Evolutionary conservation across 2,113 vertebrate species (phyloP).

Genomic region (Nibea albiflora): DNA sequence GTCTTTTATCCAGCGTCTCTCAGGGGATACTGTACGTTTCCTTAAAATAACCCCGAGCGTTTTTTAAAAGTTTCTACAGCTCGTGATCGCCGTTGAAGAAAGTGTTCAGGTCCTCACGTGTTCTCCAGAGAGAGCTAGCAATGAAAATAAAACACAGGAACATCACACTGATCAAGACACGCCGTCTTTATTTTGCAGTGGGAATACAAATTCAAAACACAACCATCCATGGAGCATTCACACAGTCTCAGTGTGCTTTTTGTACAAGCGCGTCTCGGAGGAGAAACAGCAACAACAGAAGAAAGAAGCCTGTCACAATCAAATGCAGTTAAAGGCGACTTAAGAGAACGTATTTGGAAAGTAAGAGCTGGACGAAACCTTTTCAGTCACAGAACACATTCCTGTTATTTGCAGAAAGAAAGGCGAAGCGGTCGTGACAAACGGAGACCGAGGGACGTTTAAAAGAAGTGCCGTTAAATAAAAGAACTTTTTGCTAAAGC

Average conservation of each 20-base stretch:
- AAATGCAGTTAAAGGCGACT: slow-evolving; percentile 70
- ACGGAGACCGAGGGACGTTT: background rate
- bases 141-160: background rate
- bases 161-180: slow-evolving; percentile 57
- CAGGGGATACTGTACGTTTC: slow-evolving; percentile 2
- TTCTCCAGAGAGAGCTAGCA: background rate
- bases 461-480: slow-evolving; percentile 14
- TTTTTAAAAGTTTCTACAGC: slow-evolving; percentile 18
- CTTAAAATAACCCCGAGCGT: slow-evolving; percentile 37
- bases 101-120: background rate
- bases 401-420: slow-evolving; percentile 49
- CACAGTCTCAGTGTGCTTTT: slow-evolving; percentile 72
- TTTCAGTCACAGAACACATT: slow-evolving; percentile 29
- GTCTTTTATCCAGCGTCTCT: slow-evolving; percentile 44
- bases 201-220: slow-evolving; percentile 77
- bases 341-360: slow-evolving; percentile 49
- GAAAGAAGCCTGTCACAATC: slow-evolving; percentile 66
- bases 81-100: background rate
- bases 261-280: slow-evolving; percentile 70
- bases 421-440: slow-evolving; percentile 35
- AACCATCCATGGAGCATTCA: slow-evolving; percentile 76
- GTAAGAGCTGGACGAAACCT: slow-evolving; percentile 9
- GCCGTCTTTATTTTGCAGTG: slow-evolving; percentile 78
- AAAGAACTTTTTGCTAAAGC: slow-evolving; percentile 5
- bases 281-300: slow-evolving; percentile 52